Base-by-base conservation (phyloP, 2,888 invertebrate species). In the Tenthredo mesomela region DNA sequence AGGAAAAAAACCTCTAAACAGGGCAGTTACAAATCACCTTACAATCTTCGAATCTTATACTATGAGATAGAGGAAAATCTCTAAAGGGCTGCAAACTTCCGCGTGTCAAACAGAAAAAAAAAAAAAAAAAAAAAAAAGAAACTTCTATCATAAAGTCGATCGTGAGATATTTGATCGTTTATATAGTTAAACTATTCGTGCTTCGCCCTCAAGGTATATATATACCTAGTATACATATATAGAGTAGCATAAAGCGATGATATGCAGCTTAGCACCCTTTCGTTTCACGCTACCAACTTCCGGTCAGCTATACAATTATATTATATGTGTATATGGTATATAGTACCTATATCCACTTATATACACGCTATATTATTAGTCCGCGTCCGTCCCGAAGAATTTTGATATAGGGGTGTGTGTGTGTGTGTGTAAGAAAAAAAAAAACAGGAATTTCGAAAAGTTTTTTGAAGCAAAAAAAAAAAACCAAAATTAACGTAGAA, bases 221-320 rank as follows among this genome's bases (percentile, higher is more conserved):
- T 7, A 54, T 33, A 33, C 2, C 33, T 33, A 4, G 33, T 33
- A 18, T 67, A 67, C 15, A n/a, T n/a, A n/a, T n/a, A n/a, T n/a
- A n/a, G n/a, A 67, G 15, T 33, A 25, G 73, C 18, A n/a, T n/a
- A 43, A 47, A 47, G 75, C 75, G 75, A 75, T 75, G 75, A 75
- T 75, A 47, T 47, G 75, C 75, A 47, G 47, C 75, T 75, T 75
- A 43, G 75, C 75, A 75, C 75, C 70, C 70, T 70, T 70, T 70
- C 70, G 70, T 37, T 70, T 70, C 33, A 37, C 37, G 70, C 37
- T 9, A 50, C 6, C 75, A 9, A 47, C 25, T 75, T 75, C 75
- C 75, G 75, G 75, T 75, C 75, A 75, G 43, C 25, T 33, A 29
- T 58, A 25, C 12, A 9, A 9, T n/a, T 50, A 50, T 50, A 18